Evolutionary conservation across 53 echinoderm and acorn worm genomes (phyloP).

Genomic region (Holothuria leucospilota): DNA sequence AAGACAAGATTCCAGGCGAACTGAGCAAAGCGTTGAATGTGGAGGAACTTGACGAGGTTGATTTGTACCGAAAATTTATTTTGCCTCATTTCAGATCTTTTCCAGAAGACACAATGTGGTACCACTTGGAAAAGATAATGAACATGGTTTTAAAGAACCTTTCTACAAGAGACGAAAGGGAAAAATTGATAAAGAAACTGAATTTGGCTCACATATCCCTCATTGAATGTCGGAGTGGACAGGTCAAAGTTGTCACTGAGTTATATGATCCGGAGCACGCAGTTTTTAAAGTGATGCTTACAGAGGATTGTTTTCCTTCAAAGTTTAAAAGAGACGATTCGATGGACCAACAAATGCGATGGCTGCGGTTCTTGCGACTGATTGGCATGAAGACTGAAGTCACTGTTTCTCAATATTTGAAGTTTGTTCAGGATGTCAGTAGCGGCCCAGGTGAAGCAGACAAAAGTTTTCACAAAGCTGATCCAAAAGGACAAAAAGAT

Average conservation of each 20-base stretch:
- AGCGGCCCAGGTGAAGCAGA: neutral
- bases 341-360: neutral
- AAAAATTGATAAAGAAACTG: neutral
- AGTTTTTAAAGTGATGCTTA: conserved; percentile 6
- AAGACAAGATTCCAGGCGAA: neutral
- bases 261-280: neutral
- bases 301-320: neutral
- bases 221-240: neutral
- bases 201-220: neutral
- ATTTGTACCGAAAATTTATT: conserved; percentile 17
- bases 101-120: conserved; percentile 14
- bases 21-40: conserved; percentile 4
- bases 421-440: conserved; percentile 3
- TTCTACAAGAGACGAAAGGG: neutral
- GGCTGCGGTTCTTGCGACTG: neutral
- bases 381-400: conserved; percentile 2
- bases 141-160: neutral
- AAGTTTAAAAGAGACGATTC: neutral
- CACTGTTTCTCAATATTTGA: neutral
- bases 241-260: neutral
- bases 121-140: conserved; percentile 1
- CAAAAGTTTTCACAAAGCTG: neutral
- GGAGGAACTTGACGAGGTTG: neutral
- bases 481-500: neutral
- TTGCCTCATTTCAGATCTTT: conserved; percentile 2